Evolutionary conservation across 1,140 invertebrate genomes (phyloP).

Genomic region (Littorina saxatilis): DNA sequence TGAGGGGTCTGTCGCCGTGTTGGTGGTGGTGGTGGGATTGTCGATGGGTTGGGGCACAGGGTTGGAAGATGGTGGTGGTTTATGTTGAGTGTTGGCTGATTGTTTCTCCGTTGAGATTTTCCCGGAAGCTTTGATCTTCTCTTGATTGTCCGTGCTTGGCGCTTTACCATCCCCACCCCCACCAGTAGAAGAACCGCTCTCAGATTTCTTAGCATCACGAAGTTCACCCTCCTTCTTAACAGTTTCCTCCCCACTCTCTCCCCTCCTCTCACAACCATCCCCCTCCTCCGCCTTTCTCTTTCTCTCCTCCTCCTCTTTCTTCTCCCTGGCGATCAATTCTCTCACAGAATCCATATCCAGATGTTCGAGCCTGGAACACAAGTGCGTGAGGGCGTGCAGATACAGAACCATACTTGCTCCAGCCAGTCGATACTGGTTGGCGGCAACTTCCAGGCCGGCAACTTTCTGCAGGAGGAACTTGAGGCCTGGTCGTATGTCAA

Average conservation of each 20-base stretch:
- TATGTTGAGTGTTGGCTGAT: background rate
- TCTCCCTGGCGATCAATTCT: background rate
- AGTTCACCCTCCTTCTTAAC: too few species aligned
- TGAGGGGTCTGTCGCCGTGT: background rate
- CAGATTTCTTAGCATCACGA: too few species aligned
- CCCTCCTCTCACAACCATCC: too few species aligned
- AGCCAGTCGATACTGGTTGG: conserved; percentile 95
- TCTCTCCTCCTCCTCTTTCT: too few species aligned
- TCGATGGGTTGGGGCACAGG: background rate
- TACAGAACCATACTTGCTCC: conserved; percentile 93
- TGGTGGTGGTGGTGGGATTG: background rate
- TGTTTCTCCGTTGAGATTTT: background rate
- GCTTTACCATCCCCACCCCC: too few species aligned
- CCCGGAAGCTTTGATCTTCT: too few species aligned
- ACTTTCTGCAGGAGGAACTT: conserved; percentile 97
- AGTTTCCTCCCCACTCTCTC: too few species aligned
- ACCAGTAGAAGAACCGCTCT: too few species aligned
- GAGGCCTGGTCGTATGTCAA: conserved; percentile 91
- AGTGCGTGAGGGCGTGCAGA: conserved; percentile 89
- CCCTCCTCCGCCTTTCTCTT: too few species aligned
- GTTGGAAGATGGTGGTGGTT: background rate
- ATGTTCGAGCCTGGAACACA: conserved; percentile 81
- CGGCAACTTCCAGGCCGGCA: conserved; percentile 88
- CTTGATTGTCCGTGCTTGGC: too few species aligned
- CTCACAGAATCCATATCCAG: conserved; percentile 5